These are phyloP conservation scores for Xerus inauris DNA, from an alignment of 2,113 vertebrate genomes.

Conservation along the genomic window DNA sequence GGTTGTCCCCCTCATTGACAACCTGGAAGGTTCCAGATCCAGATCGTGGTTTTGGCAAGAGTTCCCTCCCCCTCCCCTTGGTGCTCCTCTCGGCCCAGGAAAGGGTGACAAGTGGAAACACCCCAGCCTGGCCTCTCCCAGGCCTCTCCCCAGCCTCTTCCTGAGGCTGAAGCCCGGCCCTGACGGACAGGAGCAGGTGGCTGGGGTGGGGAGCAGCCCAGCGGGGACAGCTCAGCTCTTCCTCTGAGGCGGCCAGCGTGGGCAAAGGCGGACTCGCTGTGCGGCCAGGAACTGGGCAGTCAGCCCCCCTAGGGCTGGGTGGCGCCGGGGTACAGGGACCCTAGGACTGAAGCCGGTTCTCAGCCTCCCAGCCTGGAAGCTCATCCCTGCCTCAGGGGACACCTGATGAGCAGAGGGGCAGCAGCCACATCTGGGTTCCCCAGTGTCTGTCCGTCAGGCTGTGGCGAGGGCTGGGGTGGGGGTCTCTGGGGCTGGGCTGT, in stretches of 20 bases:
- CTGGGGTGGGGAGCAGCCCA: slow-evolving; percentile 49
- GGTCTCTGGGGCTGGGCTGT: not conserved
- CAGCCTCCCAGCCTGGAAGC: not conserved
- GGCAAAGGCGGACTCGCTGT: slow-evolving; percentile 48
- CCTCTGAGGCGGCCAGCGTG: slow-evolving; percentile 70
- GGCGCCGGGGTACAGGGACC: not conserved
- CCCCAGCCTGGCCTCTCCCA: too few relatives aligned
- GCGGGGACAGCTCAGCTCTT: slow-evolving; percentile 70
- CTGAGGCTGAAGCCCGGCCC: slow-evolving; percentile 63
- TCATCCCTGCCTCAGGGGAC: not conserved
- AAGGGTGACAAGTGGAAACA: too few relatives aligned
- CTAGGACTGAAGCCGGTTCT: not conserved
- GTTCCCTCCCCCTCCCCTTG: not conserved
- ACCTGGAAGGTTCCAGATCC: not conserved
- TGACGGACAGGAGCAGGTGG: slow-evolving; percentile 86
- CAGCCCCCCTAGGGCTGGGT: too few relatives aligned
- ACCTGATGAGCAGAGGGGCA: not conserved
- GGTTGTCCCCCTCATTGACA: not conserved
- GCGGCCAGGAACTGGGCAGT: slow-evolving; percentile 51
- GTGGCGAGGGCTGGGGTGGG: not conserved
- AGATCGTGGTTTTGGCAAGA: not conserved
- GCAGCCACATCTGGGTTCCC: rapidly evolving
- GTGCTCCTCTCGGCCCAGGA: not conserved
- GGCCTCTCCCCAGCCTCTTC: too few relatives aligned
- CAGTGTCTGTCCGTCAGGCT: too few relatives aligned